Base-by-base conservation (phyloP, 2,113 vertebrate genomes). In the Cololabis saira region DNA sequence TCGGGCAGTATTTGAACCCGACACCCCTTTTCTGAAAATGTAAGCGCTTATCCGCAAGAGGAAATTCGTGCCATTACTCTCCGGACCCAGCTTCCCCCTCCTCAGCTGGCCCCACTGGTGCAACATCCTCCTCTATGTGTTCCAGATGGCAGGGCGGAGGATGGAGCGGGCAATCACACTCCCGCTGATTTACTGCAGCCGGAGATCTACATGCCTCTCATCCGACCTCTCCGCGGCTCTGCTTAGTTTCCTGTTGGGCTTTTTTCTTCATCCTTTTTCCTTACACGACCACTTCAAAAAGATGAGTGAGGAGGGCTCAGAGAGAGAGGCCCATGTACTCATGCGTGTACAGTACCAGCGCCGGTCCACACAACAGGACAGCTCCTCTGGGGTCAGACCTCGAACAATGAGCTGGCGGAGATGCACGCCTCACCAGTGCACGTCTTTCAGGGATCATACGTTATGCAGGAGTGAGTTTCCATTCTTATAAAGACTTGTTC, bases 171-270 rank as follows among this genome's bases (percentile, higher is more conserved):
- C 60, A 61, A 37, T 60, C 51, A 33, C 57, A 47, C 54, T 74
- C 60, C 78, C 41, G 74, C 76, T 84, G 86, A 71, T 75, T 80
- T 59, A 53, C 61, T 65, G 73, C 76, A 78, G 76, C 65, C 55
- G n/a, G 51, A 74, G 71, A 30, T 67, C 30, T 81, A 4, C 44
- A 74, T 14, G 50, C 64, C 60, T 40, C 19, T 47, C 13, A 22
- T 58, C 40, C 48, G n/a, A 42, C 55, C 70, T n/a, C 30, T 47
- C 58, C 9, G 37, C 30, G 19, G 52, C 67, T 37, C 18, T 3
- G 57, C 71, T 63, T 74, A 30, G 61, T 51, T 86, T 81, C 71
- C 76, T 80, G 70, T 2, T 2, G 24, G 24, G 24, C 62, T 37
- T 37, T 37, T 37, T 37, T 37, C 10, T 7, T 7, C 33, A 50